phyloP scores from a whole-genome alignment of 2,888 invertebrate species.

The Psylliodes chrysocephalus region DNA sequence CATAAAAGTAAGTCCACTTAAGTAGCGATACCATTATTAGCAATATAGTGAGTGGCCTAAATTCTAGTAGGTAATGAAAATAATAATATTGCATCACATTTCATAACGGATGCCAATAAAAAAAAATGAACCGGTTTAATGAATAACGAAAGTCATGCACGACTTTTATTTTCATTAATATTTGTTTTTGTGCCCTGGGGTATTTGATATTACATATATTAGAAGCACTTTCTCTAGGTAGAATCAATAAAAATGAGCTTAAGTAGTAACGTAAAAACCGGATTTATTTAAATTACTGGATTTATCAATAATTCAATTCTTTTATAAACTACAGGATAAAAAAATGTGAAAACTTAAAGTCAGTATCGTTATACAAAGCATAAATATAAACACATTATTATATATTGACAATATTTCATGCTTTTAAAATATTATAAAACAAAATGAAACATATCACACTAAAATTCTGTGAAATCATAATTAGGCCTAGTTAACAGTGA shows the following conservation, averaged over 20 bases:
- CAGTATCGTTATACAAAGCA: too few relatives aligned
- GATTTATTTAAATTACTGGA: neutral
- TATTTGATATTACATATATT: slow-evolving; percentile 11
- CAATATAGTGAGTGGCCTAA: slow-evolving; percentile 19
- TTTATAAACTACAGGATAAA: too few relatives aligned
- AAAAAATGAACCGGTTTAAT: neutral
- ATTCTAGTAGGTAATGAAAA: slow-evolving; percentile 13
- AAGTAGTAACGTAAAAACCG: neutral
- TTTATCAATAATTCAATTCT: too few relatives aligned
- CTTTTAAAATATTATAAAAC: too few relatives aligned
- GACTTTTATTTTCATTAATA: slow-evolving; percentile 13
- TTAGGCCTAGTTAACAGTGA: too few relatives aligned
- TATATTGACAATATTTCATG: too few relatives aligned
- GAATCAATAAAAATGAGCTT: neutral
- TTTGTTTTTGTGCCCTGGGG: neutral
- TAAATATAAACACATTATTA: too few relatives aligned
- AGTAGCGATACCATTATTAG: neutral
- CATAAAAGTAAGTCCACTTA: neutral
- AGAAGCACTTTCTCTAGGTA: neutral
- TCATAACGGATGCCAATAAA: slow-evolving; percentile 15
- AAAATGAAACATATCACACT: too few relatives aligned
- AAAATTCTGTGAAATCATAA: too few relatives aligned
- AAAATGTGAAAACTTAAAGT: too few relatives aligned
- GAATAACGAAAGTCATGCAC: slow-evolving; percentile 2
- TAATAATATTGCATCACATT: slow-evolving; percentile 17